A percentile compares a stretch with the other conserved stretches of the same genome.
These are phyloP conservation scores for Diorhabda elongata DNA, from an alignment of 1,140 invertebrate species.

Conservation along the genomic window DNA sequence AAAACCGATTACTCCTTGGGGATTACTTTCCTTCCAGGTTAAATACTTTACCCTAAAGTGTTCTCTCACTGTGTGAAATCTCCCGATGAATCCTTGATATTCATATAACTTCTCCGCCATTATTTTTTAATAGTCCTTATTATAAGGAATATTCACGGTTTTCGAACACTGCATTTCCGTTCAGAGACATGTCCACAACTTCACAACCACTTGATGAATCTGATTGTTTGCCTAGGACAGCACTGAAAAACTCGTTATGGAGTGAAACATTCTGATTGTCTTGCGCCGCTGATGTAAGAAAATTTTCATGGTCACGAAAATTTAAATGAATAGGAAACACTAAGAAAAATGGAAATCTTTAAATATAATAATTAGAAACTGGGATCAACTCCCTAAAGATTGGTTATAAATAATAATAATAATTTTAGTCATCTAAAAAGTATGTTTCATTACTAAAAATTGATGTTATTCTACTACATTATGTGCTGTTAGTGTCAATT, in stretches of 20 bases:
- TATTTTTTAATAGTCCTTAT: neutral
- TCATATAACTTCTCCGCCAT: constrained; percentile 68
- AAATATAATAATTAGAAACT: no score
- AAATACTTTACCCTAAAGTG: constrained; percentile 57
- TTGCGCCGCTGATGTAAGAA: neutral
- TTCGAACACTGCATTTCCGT: neutral
- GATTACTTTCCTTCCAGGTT: constrained; percentile 56
- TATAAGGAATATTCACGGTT: neutral
- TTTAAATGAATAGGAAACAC: neutral
- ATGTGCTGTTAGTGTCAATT: no score
- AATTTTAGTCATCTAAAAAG: no score
- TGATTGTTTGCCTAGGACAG: constrained; percentile 2
- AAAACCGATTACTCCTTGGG: constrained; percentile 48
- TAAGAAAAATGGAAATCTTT: no score
- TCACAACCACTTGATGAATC: neutral
- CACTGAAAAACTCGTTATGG: neutral
- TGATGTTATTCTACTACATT: no score
- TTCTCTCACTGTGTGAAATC: constrained; percentile 65
- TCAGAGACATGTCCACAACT: neutral
- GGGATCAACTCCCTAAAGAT: no score
- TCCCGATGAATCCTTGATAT: constrained; percentile 69
- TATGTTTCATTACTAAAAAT: no score
- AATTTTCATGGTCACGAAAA: neutral
- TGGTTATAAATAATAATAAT: no score
- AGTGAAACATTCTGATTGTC: neutral